Evolutionary conservation across 2,113 vertebrate genomes (phyloP), one percentile per base, ranked within the genome.

Genomic region (Anolis sagrei): DNA sequence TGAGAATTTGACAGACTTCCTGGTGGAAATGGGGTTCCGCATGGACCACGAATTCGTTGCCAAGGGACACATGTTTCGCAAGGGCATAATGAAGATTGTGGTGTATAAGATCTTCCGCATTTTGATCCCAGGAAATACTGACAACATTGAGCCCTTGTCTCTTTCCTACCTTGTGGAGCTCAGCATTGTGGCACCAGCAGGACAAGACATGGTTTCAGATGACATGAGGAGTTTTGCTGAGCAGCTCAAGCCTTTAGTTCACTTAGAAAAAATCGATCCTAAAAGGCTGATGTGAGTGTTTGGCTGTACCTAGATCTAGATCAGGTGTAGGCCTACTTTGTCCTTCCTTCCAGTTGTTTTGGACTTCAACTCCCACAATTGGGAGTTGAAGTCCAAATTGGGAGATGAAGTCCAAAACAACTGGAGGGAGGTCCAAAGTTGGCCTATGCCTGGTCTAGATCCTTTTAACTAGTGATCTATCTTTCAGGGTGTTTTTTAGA

Each of bases 31-130:
- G 98, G 99, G 98, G 25, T 99, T 99, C 94, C 98, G 98, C 84
- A 98, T 99, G 98, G 99, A 99, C 96, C 98, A 99, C 1, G 99
- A 99, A 91, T 99, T 99, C 82, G 97, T 99, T 18, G 97, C 98
- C 84, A 98, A 97, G 34, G 99, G 99, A 1, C 98, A 99, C 62
- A 91, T 99, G 68, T 99, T 99, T 92, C 98, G 98, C 69, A 98
- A 98, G 91, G 98, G 98, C 3, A 96, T 94, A 0, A 98, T 99
- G 97, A 99, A 99, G 94, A 95, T 99, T 1, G 95, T 98, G 87
- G 98, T 99, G 3, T 98, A 98, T 94, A 99, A 99, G 93, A 95
- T 99, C 87, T 99, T 97, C 51, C 98, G 98, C 2, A 96, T 99
- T 70, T 92, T 99, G 8, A 96, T 98, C n/a, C 97, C 98, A 0